These are phyloP conservation scores for Semaprochilodus insignis DNA, from an alignment of 2,797 vertebrate species.

Conservation along the genomic window DNA sequence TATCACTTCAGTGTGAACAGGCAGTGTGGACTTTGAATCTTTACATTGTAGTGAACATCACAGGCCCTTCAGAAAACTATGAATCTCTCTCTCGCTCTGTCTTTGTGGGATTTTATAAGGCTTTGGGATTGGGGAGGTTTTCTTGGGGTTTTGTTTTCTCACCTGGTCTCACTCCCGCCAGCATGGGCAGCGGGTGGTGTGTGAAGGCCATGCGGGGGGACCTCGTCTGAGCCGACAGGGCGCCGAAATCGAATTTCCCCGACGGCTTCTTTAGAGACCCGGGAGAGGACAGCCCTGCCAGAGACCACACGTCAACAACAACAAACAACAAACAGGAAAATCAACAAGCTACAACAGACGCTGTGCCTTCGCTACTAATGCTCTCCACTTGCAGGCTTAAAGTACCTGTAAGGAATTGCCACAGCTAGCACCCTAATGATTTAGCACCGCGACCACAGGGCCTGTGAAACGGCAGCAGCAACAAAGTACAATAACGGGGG, in stretches of 20 bases:
- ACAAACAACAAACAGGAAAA: slow-evolving; percentile 69
- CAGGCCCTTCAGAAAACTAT: background rate
- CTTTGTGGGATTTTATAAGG: background rate
- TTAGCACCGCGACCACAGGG: background rate
- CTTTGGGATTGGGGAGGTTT: slow-evolving; percentile 15
- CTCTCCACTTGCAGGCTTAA: background rate
- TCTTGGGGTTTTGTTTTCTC: slow-evolving; percentile 73
- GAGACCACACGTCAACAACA: slow-evolving; percentile 67
- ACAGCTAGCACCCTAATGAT: background rate
- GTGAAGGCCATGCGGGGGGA: slow-evolving; percentile 96
- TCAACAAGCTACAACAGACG: slow-evolving; percentile 35
- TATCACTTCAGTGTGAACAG: no score
- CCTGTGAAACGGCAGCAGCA: background rate
- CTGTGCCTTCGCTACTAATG: background rate
- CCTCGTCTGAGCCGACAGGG: slow-evolving; percentile 92
- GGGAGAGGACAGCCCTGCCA: slow-evolving; percentile 88
- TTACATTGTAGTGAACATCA: background rate
- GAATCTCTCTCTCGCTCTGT: background rate
- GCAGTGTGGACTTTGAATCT: background rate
- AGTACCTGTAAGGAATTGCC: background rate
- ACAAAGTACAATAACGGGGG: background rate
- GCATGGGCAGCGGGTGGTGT: slow-evolving; percentile 96
- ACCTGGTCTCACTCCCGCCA: slow-evolving; percentile 98
- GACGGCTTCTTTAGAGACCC: slow-evolving; percentile 97
- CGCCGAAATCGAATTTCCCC: slow-evolving; percentile 96